phyloP scores from a whole-genome alignment of 2,888 invertebrate genomes.

The Pammene aurita region DNA sequence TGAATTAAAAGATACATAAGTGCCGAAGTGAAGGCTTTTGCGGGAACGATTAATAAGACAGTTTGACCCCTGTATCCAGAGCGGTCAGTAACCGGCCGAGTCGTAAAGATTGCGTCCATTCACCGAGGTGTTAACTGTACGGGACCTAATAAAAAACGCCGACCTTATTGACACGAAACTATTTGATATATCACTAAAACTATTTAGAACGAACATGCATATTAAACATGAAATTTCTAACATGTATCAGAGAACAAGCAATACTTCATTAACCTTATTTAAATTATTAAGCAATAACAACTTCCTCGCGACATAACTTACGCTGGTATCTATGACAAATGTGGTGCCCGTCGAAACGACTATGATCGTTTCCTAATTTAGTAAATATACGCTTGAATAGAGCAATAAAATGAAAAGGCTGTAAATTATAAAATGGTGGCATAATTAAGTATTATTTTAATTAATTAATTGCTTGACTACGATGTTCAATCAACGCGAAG shows the following conservation, averaged over 20 bases:
- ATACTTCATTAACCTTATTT: conserved; percentile 72
- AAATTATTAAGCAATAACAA: conserved; percentile 71
- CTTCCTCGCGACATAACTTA: conserved; percentile 63
- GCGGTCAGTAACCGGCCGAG: conserved; percentile 47
- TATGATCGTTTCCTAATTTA: conserved; percentile 60
- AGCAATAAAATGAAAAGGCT: conserved; percentile 67
- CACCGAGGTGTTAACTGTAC: conserved; percentile 54
- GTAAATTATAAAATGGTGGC: conserved; percentile 67
- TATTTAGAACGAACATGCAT: conserved; percentile 55
- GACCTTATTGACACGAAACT: conserved; percentile 34
- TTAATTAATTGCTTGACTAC: conserved; percentile 77
- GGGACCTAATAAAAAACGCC: conserved; percentile 51
- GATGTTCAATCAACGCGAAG: conserved; percentile 71
- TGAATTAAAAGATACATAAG: conserved; percentile 79
- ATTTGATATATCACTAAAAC: conserved; percentile 42
- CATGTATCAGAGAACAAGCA: conserved; percentile 52
- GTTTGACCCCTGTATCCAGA: conserved; percentile 61
- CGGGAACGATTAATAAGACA: conserved; percentile 62
- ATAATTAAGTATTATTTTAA: conserved; percentile 70
- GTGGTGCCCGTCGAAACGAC: conserved; percentile 45
- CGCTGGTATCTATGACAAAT: conserved; percentile 68
- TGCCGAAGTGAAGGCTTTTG: conserved; percentile 61
- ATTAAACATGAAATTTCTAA: conserved; percentile 52
- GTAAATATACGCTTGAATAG: conserved; percentile 64
- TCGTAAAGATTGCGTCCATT: conserved; percentile 61